These are phyloP conservation scores for Drymonia ruficornis DNA, from an alignment of 2,888 invertebrate genomes.

Conservation along the genomic window DNA sequence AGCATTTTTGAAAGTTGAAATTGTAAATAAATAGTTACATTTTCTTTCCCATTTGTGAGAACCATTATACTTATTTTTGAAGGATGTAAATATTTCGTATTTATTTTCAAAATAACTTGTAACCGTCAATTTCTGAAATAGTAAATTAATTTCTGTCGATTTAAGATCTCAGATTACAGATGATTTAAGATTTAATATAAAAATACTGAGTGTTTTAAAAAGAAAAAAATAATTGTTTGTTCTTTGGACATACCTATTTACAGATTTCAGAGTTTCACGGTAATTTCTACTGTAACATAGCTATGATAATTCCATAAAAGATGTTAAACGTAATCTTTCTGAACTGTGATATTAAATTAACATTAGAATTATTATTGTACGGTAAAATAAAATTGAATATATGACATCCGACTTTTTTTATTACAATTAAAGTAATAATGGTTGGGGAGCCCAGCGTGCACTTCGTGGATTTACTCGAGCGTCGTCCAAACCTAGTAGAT, in stretches of 20 bases:
- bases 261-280: not conserved
- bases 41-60: slow-evolving; percentile 12
- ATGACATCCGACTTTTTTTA: slow-evolving; percentile 39
- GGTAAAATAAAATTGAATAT: slow-evolving; percentile 67
- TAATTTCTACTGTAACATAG: slow-evolving; percentile 38
- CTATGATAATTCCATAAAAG: slow-evolving; percentile 34
- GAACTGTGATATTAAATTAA: slow-evolving; percentile 81
- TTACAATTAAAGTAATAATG: no score
- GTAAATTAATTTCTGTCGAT: not conserved
- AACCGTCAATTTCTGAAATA: not conserved
- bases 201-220: not conserved
- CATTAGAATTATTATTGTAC: slow-evolving; percentile 67
- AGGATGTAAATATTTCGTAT: slow-evolving; percentile 34
- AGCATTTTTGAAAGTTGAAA: no score
- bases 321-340: slow-evolving; percentile 59
- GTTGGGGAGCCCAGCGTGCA: no score
- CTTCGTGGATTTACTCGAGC: no score
- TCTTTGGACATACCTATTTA: slow-evolving; percentile 1
- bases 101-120: not conserved
- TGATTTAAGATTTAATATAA: not conserved
- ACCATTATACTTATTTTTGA: slow-evolving; percentile 15
- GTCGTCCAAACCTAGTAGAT: no score
- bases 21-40: no score
- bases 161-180: not conserved
- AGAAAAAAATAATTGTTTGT: not conserved